Conservation (phyloP, 2,797 vertebrate genomes). For the Choloepus didactylus region DNA sequence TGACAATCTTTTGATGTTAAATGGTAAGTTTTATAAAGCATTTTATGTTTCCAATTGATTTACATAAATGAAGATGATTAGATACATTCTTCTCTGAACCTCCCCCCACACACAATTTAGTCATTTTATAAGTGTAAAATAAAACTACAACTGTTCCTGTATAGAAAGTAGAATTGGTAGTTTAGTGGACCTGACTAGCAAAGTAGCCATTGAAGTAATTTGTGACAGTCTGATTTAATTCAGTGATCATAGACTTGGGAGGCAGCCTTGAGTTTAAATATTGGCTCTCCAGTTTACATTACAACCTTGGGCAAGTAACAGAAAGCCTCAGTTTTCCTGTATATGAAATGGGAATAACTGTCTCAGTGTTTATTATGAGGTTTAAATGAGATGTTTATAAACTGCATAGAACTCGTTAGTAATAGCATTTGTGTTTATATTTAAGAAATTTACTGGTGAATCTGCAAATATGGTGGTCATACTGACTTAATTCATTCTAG, state of each 20-base stretch:
- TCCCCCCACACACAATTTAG: not conserved
- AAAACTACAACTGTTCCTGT: not conserved
- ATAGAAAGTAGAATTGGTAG: not conserved
- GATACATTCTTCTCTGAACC: slow-evolving; percentile 41
- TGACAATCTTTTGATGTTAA: slow-evolving; percentile 98
- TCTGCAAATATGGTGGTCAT: not conserved
- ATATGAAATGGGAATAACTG: slow-evolving; percentile 42
- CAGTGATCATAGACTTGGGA: not conserved
- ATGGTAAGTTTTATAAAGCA: slow-evolving; percentile 93
- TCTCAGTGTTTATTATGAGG: slow-evolving; percentile 12
- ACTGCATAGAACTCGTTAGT: not conserved
- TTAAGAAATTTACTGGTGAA: not conserved
- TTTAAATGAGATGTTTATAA: slow-evolving; percentile 43
- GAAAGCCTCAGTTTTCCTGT: not conserved
- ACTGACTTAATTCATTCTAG: slow-evolving; percentile 27
- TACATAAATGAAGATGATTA: slow-evolving; percentile 37
- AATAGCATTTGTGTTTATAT: not conserved
- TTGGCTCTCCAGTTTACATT: not conserved
- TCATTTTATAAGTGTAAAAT: slow-evolving; percentile 38
- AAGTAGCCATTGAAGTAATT: not conserved
- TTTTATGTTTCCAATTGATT: slow-evolving; percentile 83
- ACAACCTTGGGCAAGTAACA: not conserved
- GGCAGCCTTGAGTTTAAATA: not conserved
- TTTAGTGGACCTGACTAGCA: not conserved
- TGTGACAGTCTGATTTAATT: not conserved